Evolutionary conservation across 1,140 invertebrate species (phyloP).

Genomic region (Diabrotica undecimpunctata): DNA sequence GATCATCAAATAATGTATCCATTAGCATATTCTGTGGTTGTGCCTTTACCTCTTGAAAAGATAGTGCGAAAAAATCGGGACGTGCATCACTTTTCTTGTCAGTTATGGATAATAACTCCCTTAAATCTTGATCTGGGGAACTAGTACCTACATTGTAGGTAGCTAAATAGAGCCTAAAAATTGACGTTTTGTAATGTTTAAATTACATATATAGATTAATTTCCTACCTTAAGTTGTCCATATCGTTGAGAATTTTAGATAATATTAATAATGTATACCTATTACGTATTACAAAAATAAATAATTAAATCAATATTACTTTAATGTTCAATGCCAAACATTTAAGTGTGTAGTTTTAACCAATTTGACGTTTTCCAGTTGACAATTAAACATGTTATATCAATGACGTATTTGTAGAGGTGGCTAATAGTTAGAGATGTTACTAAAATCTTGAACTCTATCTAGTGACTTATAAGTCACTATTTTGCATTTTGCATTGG

Average conservation of each 20-base stretch:
- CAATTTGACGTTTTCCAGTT: too few relatives aligned
- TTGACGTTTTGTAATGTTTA: too few relatives aligned
- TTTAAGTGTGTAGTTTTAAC: background rate
- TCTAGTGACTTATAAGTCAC: too few relatives aligned
- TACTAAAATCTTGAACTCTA: too few relatives aligned
- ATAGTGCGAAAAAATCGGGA: constrained; percentile 80
- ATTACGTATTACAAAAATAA: background rate
- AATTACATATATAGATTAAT: constrained; percentile 6
- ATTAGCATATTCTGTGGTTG: constrained; percentile 80
- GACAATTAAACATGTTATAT: too few relatives aligned
- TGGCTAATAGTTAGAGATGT: too few relatives aligned
- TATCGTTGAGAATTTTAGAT: constrained; percentile 11
- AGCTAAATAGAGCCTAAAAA: constrained; percentile 66
- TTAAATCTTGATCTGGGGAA: constrained; percentile 62
- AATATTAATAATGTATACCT: background rate
- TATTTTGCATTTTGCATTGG: too few relatives aligned
- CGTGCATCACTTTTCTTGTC: constrained; percentile 56
- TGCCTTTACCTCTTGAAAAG: constrained; percentile 87
- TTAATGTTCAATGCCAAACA: background rate
- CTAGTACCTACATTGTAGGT: constrained; percentile 84
- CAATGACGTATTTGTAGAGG: too few relatives aligned
- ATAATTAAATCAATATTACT: background rate
- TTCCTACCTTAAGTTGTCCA: constrained; percentile 38
- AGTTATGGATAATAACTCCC: constrained; percentile 64
- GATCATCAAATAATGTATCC: constrained; percentile 77